These are phyloP conservation scores for Stenotaenia linearis DNA, from an alignment of 2,888 invertebrate genomes.

Conservation along the genomic window DNA sequence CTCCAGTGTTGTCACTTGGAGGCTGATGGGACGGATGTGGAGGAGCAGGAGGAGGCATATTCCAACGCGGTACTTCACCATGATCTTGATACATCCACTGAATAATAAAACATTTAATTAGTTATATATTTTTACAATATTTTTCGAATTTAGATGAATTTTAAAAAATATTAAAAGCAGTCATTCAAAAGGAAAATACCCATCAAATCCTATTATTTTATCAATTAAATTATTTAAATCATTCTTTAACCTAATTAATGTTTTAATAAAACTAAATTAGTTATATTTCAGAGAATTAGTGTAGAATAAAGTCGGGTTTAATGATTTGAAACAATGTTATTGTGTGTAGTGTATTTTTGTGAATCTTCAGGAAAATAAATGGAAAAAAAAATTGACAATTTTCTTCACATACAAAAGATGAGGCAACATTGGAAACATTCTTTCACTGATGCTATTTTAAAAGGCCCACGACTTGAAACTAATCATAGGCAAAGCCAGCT, in stretches of 20 bases:
- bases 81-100: constrained; percentile 29
- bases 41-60: constrained; percentile 26
- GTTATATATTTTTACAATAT: no score
- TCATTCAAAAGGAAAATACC: neutral
- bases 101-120: constrained; percentile 2
- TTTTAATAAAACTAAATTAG: neutral
- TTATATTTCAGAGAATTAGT: neutral
- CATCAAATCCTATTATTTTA: neutral
- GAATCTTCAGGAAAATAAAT: neutral
- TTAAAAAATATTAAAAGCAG: neutral
- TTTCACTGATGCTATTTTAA: constrained; percentile 21
- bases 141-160: no score
- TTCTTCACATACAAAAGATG: neutral
- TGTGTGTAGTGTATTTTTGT: neutral
- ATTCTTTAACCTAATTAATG: neutral
- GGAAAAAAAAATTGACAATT: neutral
- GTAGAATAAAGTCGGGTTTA: neutral
- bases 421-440: neutral
- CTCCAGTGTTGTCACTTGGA: constrained; percentile 20
- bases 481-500: constrained; percentile 30
- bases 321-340: neutral
- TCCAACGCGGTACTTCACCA: constrained; percentile 26
- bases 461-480: constrained; percentile 26
- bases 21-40: neutral
- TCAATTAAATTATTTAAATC: neutral